Evolutionary conservation across 2,797 vertebrate species (phyloP).

Genomic region (Hypotaenidia philippensis): DNA sequence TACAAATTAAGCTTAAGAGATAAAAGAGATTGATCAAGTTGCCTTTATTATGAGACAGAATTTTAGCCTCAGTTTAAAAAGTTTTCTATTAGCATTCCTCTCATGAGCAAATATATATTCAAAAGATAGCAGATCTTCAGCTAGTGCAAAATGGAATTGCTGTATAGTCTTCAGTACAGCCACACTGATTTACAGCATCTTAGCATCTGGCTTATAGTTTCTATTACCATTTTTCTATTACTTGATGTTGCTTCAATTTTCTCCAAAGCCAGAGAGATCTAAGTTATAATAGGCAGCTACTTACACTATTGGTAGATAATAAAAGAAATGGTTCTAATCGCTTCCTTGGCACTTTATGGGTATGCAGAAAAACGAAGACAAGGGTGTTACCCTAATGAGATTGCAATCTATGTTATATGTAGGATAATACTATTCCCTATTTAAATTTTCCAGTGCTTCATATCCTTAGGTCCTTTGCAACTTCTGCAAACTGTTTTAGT

Average conservation of each 20-base stretch:
- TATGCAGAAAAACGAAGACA: not conserved
- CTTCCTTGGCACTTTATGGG: not conserved
- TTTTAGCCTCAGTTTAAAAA: conserved; percentile 18
- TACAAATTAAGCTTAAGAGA: not conserved
- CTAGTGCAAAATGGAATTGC: not conserved
- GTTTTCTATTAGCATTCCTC: conserved; percentile 10
- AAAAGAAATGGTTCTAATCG: conserved; percentile 16
- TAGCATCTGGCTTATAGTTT: conserved; percentile 42
- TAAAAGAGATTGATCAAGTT: not conserved
- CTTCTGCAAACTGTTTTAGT: not conserved
- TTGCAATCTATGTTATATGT: not conserved
- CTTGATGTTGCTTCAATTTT: conserved; percentile 29
- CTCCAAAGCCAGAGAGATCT: not conserved
- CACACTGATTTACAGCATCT: conserved; percentile 12
- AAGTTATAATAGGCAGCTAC: conserved; percentile 13
- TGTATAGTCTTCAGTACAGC: not conserved
- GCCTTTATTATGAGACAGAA: not conserved
- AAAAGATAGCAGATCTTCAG: not conserved
- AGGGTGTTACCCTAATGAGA: not conserved
- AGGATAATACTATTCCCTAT: not conserved
- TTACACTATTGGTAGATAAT: not conserved
- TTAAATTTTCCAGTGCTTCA: not conserved
- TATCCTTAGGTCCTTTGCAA: not conserved
- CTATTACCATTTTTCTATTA: conserved; percentile 19
- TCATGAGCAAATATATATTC: not conserved